Evolutionary conservation across 2,113 vertebrate species (phyloP).

Genomic region (Saccopteryx leptura): DNA sequence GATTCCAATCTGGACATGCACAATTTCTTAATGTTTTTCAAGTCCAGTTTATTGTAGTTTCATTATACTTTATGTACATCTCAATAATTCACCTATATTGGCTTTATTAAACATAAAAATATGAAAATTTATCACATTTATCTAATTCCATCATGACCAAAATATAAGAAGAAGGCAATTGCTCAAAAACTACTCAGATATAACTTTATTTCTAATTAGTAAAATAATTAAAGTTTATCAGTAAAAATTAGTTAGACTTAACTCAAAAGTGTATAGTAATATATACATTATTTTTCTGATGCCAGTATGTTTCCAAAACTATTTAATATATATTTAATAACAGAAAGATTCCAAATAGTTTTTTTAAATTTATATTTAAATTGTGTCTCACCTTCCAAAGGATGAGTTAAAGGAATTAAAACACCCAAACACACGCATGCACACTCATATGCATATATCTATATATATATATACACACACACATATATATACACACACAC

Average conservation of each 20-base stretch:
- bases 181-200: constrained; percentile 23
- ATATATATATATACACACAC: neutral
- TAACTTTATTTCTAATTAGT: neutral
- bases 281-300: constrained; percentile 2
- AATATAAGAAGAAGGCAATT: neutral
- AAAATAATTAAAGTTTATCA: neutral
- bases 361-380: neutral
- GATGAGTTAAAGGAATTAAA: constrained; percentile 24
- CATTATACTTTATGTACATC: neutral
- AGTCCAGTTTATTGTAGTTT: neutral
- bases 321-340: neutral
- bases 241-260: neutral
- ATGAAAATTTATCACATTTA: neutral
- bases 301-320: neutral
- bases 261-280: neutral
- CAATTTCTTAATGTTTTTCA: constrained; percentile 14
- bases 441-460: neutral
- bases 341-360: neutral
- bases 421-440: neutral
- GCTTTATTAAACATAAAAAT: neutral
- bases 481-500: too few species aligned
- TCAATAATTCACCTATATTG: neutral
- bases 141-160: constrained; percentile 25
- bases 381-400: neutral
- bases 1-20: neutral